Conservation (phyloP, 2,888 invertebrate genomes). For the Sthenelais limicola region DNA sequence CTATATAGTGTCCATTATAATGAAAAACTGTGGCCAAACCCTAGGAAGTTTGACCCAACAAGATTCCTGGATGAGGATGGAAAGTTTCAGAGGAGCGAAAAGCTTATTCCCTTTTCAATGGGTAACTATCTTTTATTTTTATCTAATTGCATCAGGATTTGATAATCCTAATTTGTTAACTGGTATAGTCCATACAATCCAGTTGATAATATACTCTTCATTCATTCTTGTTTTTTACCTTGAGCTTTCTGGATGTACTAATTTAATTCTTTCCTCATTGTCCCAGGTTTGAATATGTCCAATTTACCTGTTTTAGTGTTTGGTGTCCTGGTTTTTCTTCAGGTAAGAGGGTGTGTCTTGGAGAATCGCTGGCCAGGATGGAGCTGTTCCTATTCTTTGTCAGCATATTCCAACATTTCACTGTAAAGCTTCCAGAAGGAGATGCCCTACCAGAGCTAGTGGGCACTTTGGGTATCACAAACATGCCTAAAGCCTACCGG, state of each 20-base stretch:
- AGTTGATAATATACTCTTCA: no score
- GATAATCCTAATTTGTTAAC: no score
- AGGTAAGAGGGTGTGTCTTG: conserved; percentile 41
- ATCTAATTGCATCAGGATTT: no score
- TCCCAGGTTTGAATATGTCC: no score
- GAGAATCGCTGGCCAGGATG: conserved; percentile 41
- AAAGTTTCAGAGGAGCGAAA: conserved; percentile 7
- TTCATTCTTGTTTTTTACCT: no score
- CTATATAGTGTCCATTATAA: conserved; percentile 27
- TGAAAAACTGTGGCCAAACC: conserved; percentile 28
- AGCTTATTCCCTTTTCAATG: conserved; percentile 36
- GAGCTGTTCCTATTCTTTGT: conserved; percentile 42
- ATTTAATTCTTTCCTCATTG: no score
- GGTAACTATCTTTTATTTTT: conserved; percentile 30
- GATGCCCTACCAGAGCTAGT: not conserved
- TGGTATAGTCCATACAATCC: no score
- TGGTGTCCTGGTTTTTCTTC: no score
- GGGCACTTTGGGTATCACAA: not conserved
- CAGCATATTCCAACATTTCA: conserved; percentile 37
- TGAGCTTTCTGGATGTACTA: no score
- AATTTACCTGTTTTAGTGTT: no score
- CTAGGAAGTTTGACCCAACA: conserved; percentile 20
- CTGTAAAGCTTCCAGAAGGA: conserved; percentile 1
- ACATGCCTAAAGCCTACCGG: conserved; percentile 15
- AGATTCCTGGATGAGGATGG: conserved; percentile 31